These are phyloP conservation scores for Delphinapterus leucas DNA, from an alignment of 2,113 vertebrate genomes.

Conservation along the genomic window DNA sequence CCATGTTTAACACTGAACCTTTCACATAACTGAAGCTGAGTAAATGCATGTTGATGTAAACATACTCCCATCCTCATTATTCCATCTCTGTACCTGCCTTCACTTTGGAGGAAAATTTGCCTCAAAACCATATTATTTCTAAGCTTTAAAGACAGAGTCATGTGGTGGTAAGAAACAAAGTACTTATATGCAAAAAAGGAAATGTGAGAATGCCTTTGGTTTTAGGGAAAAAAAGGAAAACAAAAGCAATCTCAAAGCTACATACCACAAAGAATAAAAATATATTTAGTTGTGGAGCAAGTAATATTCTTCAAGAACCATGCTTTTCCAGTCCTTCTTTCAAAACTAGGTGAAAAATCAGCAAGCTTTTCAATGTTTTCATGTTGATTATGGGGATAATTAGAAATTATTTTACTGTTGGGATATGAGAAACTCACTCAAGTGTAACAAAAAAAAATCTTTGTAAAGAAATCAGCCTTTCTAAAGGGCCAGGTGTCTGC, in stretches of 20 bases:
- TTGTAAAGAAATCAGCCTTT: background rate
- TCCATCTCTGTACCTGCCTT: background rate
- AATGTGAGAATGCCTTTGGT: background rate
- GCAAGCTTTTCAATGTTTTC: conserved; percentile 5
- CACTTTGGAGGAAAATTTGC: background rate
- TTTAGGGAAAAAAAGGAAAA: background rate
- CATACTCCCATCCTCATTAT: background rate
- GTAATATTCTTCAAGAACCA: background rate
- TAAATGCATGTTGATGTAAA: background rate
- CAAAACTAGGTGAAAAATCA: background rate
- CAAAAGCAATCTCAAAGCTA: background rate
- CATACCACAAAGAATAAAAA: background rate
- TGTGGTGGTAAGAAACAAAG: background rate
- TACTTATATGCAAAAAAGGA: background rate
- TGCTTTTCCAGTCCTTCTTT: background rate
- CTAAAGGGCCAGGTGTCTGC: background rate
- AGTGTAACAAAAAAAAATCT: background rate
- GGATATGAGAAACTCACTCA: background rate
- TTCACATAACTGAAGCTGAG: background rate
- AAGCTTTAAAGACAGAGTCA: background rate
- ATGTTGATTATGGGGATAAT: background rate
- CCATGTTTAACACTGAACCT: background rate
- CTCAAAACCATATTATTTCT: background rate
- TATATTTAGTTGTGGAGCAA: background rate
- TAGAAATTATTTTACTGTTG: background rate